Base-by-base conservation (phyloP, 2,113 vertebrate species). In the Grallaria varia region DNA sequence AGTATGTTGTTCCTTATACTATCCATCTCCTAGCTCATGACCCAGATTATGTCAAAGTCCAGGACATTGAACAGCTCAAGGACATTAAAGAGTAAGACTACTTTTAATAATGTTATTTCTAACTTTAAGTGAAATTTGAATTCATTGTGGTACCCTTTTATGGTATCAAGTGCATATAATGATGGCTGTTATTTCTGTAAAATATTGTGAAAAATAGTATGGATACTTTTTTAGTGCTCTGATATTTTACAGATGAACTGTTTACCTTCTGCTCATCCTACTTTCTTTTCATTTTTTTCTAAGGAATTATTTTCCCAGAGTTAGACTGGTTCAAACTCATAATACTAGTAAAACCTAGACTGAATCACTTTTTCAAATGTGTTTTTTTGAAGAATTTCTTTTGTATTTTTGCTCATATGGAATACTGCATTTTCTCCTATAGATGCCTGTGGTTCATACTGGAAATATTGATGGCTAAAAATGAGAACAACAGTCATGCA, bases 1-100 rank as follows among this genome's bases (percentile, higher is more conserved):
- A 99, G 89, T 99, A 99, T 63, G 99, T 99, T 97, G 99, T 99
- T 95, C 99, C 99, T 62, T 99, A 99, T 84, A 98, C 99, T 97
- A 99, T 99, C 95, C 99, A 99, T 97, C 98, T 99, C 82, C 98
- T 99, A 97, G 99, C 99, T 33, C 99, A 99, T 66, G 99, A 99
- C 95, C 99, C 99, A 63, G 99, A 99, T 98, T 99, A 99, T 68
- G 98, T 99, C 88, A 99, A 99, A 98, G 98, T 99, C 33, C 99
- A 99, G 96, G 99, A 99, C 96, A 99, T 99, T 27, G 99, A 99
- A 93, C 99, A 99, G 96, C 99, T 99, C 68, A 99, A 99, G 97
- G 99, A 99, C 96, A 99, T 99, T 95, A 99, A 99, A 98, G 99
- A 99, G 99, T 99, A 98, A 99, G 99, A 98, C 21, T 81, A n/a